Evolutionary conservation across 2,797 vertebrate genomes (phyloP), one percentile per base, ranked within the genome.

Genomic region (Acipenser oxyrinchus): DNA sequence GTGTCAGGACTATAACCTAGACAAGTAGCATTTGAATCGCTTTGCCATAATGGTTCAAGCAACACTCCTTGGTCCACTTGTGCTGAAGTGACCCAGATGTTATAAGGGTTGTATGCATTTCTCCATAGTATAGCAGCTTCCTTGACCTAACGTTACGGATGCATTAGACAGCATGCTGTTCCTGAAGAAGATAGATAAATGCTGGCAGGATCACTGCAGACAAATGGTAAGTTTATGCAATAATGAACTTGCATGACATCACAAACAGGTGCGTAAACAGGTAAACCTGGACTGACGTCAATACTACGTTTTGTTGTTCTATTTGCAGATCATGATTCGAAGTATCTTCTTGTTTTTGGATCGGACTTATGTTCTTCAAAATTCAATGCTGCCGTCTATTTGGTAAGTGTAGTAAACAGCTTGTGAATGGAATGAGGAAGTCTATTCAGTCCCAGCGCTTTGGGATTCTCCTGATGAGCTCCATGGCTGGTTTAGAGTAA

Each of bases 271-370:
- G 49, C n/a, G 0, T 48, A 12, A 11, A 8, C 49, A 67, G n/a
- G 13, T 5, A 55, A 49, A 1, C 8, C 10, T 55, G 12, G 15
- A 8, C 49, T 37, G 37, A 37, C 37, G 5, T 37, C 37, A 37
- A 5, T 37, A 37, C 37, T 37, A 37, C 53, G 9, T 79, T 75
- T 65, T 63, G 72, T 73, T 66, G 52, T 74, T 63, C 71, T 79
- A 48, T 73, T 72, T 76, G 4, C 84, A 92, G 90, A 92, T 92
- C 73, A 91, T 92, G 96, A 98, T 99, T 83, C 94, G 96, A 81
- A 97, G 97, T 91, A 99, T 99, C 87, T 99, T 99, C 88, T 89
- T 99, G 82, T 99, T 98, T 88, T 87, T 99, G 94, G 97, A 99
- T 83, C 94, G 97, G 82, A 99, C 96, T 71, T 99, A 99, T 0